Evolutionary conservation across 1,140 invertebrate species (phyloP), one percentile per base, ranked within the genome.

Genomic region (Pteromalus puparum): DNA sequence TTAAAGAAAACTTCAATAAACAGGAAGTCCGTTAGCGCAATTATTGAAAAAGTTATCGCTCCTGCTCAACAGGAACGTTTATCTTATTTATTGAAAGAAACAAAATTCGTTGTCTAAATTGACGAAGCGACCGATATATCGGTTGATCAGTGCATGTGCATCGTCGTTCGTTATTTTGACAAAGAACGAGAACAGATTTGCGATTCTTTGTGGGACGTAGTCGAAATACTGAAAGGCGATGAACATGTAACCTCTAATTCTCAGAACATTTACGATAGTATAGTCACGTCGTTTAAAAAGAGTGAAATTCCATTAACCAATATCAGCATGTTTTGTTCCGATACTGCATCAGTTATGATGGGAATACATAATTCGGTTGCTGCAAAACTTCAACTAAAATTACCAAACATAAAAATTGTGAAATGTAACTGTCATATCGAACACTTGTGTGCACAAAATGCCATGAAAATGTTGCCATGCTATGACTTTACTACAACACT

Each of bases 41-140:
- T 88, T 7, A 79, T 89, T 24, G 86, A 83, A 81, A 88, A 89
- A 78, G 88, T 88, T n/a, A 87, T 89, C 79, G 88, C 70, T 30
- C 70, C 75, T 42, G 82, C 34, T 85, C 18, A 88, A 84, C 83
- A 68, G n/a, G 34, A 87, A 73, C 30, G 86, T 83, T 78, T 88
- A 85, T 74, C 72, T 15, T 26, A 74, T 10, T 74, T 80, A 46
- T 85, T 88, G 18, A 77, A 82, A 72, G 67, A 70, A 18, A 34
- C 68, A n/a, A 84, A 81, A 67, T 86, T 86, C 65, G 42, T 46
- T 61, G 34, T 82, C 28, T 21, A 70, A 68, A 82, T 82, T n/a
- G 81, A 85, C 48, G 75, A 82, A 85, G 81, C 4, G 38, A 42
- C 38, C 3, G 38, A 42, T 42, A 42, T 42, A 42, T 42, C 38